Evolutionary conservation across 2,797 vertebrate genomes (phyloP).

Genomic region (Cheirogaleus major): DNA sequence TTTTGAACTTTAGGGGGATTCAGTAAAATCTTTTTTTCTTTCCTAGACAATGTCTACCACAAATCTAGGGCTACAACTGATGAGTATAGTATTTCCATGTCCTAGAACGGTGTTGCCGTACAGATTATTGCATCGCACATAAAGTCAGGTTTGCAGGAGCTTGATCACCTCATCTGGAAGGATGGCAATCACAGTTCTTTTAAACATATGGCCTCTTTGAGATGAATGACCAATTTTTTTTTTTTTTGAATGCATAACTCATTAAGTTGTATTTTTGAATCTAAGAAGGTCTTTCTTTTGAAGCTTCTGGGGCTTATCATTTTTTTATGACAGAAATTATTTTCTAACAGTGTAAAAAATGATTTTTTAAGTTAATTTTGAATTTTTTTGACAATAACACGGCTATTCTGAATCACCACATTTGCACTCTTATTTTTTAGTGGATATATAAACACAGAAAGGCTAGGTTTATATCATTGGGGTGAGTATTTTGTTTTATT

Average conservation of each 20-base stretch:
- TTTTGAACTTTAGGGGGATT: not conserved
- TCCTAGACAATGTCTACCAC: not conserved
- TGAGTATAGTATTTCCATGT: not conserved
- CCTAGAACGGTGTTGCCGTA: not conserved
- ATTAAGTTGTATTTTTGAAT: not conserved
- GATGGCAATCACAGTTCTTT: not conserved
- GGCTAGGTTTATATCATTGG: not conserved
- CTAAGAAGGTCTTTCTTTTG: not conserved
- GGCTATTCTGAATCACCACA: not conserved
- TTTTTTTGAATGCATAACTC: not conserved
- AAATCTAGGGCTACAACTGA: not conserved
- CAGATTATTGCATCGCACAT: not conserved
- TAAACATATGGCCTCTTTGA: not conserved
- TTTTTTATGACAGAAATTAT: slow-evolving; percentile 2
- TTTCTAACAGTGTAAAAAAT: not conserved
- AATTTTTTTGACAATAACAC: no score
- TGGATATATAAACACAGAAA: not conserved
- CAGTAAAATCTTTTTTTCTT: not conserved
- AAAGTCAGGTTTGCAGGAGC: not conserved
- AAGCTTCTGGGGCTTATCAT: not conserved
- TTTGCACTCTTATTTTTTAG: not conserved
- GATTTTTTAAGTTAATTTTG: slow-evolving; percentile 40
- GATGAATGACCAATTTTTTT: not conserved
- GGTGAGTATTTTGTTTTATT: not conserved
- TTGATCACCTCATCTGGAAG: not conserved